A percentile compares a stretch with the other conserved stretches of the same genome.
Conservation (phyloP, 2,888 invertebrate genomes). For the Halictus quadricinctus region DNA sequence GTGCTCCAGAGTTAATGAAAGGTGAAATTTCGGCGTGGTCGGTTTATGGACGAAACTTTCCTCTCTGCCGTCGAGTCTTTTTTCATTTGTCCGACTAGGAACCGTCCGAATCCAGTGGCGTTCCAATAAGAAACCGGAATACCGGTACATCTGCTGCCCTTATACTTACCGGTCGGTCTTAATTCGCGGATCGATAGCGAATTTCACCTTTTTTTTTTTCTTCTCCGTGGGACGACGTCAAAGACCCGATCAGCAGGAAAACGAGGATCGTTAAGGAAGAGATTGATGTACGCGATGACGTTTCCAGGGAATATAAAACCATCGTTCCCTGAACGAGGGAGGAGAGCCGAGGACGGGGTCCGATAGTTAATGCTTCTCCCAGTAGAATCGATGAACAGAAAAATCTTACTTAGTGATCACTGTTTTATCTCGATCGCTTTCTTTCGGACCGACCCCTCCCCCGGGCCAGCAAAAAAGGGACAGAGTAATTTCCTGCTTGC, state of each 20-base stretch:
- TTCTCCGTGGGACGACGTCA: not conserved
- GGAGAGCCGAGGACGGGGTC: not conserved
- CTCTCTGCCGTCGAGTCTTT: not conserved
- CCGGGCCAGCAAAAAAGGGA: not conserved
- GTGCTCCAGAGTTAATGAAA: not conserved
- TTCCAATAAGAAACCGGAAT: not conserved
- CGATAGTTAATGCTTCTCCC: slow-evolving; percentile 45
- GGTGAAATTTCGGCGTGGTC: not conserved
- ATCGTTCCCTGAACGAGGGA: slow-evolving; percentile 20
- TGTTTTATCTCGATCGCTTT: slow-evolving; percentile 48
- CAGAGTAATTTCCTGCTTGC: not conserved
- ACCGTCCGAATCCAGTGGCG: not conserved
- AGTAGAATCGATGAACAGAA: slow-evolving; percentile 39
- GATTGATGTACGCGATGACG: slow-evolving; percentile 53
- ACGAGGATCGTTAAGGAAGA: slow-evolving; percentile 42
- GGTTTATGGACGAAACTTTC: not conserved
- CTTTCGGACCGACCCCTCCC: not conserved
- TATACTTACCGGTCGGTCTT: slow-evolving; percentile 22
- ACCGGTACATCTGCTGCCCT: slow-evolving; percentile 5
- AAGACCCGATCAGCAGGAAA: slow-evolving; percentile 43
- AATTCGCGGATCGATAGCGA: slow-evolving; percentile 43
- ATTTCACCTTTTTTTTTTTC: not conserved
- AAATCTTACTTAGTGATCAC: slow-evolving; percentile 47
- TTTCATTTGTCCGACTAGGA: not conserved
- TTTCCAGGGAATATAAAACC: slow-evolving; percentile 51